phyloP scores from a whole-genome alignment of 2,113 vertebrate genomes.

The Indicator indicator region DNA sequence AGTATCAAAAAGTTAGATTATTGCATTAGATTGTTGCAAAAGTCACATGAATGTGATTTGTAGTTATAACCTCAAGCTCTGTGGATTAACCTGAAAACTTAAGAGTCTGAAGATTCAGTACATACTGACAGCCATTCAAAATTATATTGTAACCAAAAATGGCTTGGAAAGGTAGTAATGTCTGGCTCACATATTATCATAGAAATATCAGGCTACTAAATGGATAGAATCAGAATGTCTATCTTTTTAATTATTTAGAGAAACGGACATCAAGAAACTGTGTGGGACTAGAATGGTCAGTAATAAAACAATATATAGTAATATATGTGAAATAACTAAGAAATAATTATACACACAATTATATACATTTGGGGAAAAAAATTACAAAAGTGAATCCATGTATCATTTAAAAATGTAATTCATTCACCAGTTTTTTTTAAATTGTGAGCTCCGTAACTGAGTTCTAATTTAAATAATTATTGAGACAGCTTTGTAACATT shows the following conservation, averaged over 20 bases:
- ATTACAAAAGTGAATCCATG: not conserved
- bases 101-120: not conserved
- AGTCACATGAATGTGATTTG: not conserved
- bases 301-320: not conserved
- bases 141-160: not conserved
- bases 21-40: not conserved
- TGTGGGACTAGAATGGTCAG: not conserved
- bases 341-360: not conserved
- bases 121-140: not conserved
- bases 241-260: not conserved
- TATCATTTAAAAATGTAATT: not conserved
- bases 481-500: not conserved
- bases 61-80: not conserved
- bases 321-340: not conserved
- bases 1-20: not conserved
- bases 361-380: not conserved
- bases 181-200: not conserved
- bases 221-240: not conserved
- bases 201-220: not conserved
- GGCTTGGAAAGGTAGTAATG: not conserved
- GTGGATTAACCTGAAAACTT: not conserved
- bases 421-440: not conserved
- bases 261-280: not conserved
- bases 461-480: not conserved
- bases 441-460: not conserved